Conservation (phyloP, 2,113 vertebrate species). For the Pelvicachromis taeniatus region DNA sequence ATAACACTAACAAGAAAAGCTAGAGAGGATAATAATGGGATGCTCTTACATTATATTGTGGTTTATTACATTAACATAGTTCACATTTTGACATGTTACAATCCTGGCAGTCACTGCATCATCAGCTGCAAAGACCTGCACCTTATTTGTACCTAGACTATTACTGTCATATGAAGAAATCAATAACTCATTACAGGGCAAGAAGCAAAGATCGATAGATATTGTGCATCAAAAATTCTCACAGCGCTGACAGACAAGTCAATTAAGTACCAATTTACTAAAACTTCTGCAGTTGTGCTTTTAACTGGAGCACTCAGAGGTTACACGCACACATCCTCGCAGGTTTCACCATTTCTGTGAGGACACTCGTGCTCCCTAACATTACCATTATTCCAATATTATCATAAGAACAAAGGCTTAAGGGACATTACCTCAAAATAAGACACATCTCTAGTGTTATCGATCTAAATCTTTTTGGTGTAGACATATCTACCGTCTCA, state of each 20-base stretch:
- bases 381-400: background rate
- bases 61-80: background rate
- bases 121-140: constrained; percentile 4
- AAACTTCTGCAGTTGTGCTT: constrained; percentile 47
- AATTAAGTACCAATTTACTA: constrained; percentile 38
- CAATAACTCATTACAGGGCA: constrained; percentile 18
- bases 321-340: background rate
- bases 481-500: background rate
- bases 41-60: background rate
- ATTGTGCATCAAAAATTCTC: constrained; percentile 20
- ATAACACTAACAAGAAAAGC: background rate
- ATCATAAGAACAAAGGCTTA: background rate
- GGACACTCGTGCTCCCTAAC: background rate
- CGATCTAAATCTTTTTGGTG: background rate
- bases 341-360: background rate
- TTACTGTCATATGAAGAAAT: constrained; percentile 28
- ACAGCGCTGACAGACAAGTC: constrained; percentile 17
- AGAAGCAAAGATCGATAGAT: constrained; percentile 11
- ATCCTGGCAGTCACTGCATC: background rate
- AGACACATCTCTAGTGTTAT: background rate
- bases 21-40: background rate
- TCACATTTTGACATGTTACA: background rate
- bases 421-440: background rate
- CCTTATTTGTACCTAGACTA: constrained; percentile 31
- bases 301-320: background rate